Conservation (phyloP, 2,888 invertebrate genomes). For the Agrochola circellaris region DNA sequence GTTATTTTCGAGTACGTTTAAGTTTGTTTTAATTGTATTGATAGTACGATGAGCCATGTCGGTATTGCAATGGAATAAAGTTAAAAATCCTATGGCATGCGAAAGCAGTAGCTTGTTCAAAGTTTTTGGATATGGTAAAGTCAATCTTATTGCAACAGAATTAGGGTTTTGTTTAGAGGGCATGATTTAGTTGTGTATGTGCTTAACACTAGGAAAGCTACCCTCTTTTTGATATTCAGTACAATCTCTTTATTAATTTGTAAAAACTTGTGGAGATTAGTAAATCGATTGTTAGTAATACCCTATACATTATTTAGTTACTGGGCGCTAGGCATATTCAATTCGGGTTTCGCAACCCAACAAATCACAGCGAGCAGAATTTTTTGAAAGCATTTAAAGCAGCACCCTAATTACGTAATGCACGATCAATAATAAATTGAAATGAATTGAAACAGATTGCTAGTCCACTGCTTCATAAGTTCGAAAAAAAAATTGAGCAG, state of each 20-base stretch:
- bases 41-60: constrained; percentile 1
- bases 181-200: background rate
- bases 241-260: constrained; percentile 74
- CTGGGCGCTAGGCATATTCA: constrained; percentile 16
- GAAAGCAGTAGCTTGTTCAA: constrained; percentile 16
- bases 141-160: background rate
- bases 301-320: constrained; percentile 38
- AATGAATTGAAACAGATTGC: no score
- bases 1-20: background rate
- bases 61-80: constrained; percentile 29
- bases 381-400: background rate
- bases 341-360: background rate
- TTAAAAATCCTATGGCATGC: constrained; percentile 31
- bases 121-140: background rate
- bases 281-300: constrained; percentile 59
- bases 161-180: constrained; percentile 24
- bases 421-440: no score
- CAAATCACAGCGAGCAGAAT: no score
- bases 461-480: no score
- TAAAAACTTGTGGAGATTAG: constrained; percentile 71
- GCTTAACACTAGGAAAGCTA: constrained; percentile 56
- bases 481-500: no score
- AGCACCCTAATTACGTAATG: no score
- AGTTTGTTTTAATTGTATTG: constrained; percentile 34
- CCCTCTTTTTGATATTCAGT: constrained; percentile 52